Conservation (phyloP, 2,113 vertebrate species). For the Mirza zaza region DNA sequence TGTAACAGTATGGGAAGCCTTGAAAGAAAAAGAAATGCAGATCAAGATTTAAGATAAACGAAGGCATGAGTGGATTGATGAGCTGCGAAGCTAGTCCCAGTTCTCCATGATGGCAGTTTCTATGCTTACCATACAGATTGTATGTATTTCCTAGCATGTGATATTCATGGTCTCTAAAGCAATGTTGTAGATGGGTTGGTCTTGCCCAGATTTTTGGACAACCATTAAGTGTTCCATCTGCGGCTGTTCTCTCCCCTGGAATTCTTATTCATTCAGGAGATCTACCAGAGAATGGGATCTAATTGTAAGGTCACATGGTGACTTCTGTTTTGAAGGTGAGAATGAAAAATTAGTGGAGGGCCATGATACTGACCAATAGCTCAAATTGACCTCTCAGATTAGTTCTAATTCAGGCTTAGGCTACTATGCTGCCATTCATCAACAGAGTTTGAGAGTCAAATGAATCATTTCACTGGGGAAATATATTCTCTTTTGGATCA, state of each 20-base stretch:
- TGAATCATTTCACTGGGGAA: neutral
- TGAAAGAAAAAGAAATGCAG: neutral
- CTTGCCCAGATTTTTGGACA: neutral
- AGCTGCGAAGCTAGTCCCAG: neutral
- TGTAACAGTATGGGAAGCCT: neutral
- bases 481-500: neutral
- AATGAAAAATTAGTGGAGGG: neutral
- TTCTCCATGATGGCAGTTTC: neutral
- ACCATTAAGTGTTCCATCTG: neutral
- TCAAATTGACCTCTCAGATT: neutral
- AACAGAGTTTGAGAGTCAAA: neutral
- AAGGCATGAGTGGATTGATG: neutral
- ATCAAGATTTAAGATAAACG: neutral
- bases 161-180: neutral
- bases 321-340: neutral
- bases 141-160: neutral
- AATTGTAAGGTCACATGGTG: neutral
- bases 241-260: neutral
- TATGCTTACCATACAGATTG: neutral
- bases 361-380: neutral
- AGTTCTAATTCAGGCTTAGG: neutral
- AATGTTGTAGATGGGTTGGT: neutral
- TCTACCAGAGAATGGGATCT: neutral
- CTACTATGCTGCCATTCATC: neutral
- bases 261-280: neutral